phyloP scores from a whole-genome alignment of 2,888 invertebrate genomes.

The Lasioglossum pauxillum region DNA sequence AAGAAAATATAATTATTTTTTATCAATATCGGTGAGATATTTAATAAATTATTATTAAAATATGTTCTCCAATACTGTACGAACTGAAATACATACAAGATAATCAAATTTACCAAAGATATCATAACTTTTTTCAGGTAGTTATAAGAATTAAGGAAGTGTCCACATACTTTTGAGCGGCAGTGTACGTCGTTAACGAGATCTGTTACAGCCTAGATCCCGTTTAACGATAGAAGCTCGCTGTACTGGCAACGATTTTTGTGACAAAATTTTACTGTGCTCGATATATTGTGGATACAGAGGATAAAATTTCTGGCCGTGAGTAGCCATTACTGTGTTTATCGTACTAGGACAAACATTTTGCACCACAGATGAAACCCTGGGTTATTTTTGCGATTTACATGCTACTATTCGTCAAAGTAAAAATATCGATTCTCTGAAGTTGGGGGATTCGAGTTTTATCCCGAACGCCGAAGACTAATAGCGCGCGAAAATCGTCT shows the following conservation, averaged over 20 bases:
- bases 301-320: neutral
- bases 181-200: neutral
- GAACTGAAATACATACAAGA: too few relatives aligned
- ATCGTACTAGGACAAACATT: neutral
- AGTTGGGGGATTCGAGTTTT: neutral
- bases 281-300: neutral
- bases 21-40: too few relatives aligned
- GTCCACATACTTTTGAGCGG: too few relatives aligned
- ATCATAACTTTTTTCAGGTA: too few relatives aligned
- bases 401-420: neutral
- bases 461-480: neutral
- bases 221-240: neutral
- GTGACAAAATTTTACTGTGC: neutral
- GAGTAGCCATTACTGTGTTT: neutral
- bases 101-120: too few relatives aligned
- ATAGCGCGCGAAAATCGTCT: neutral
- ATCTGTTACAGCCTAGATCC: neutral
- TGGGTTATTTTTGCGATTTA: neutral
- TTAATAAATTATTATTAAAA: too few relatives aligned
- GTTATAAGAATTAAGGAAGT: too few relatives aligned
- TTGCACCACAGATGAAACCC: neutral
- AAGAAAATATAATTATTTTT: too few relatives aligned
- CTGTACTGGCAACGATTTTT: neutral
- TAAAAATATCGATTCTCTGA: neutral
- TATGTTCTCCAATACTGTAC: too few relatives aligned